Base-by-base conservation (phyloP, 1,140 invertebrate genomes). In the Vollenhovia emeryi region DNA sequence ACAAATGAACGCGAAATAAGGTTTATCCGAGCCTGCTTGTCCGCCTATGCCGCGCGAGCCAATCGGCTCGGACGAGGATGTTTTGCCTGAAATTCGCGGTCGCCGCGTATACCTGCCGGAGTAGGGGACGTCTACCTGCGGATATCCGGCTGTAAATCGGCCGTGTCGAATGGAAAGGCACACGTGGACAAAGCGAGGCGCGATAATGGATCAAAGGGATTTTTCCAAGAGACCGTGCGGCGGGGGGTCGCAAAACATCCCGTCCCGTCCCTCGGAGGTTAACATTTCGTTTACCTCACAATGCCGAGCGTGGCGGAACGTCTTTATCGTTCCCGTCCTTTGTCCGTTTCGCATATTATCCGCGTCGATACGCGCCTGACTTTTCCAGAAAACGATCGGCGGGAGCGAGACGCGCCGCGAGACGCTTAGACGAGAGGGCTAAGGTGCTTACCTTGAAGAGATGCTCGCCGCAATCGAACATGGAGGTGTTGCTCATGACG, bases 401-500 rank as follows among this genome's bases (percentile, higher is more conserved):
- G n/a, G n/a, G n/a, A n/a, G n/a, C n/a, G n/a, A n/a, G n/a, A n/a
- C n/a, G n/a, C n/a, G n/a, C n/a, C n/a, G n/a, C n/a, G n/a, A n/a
- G n/a, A n/a, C n/a, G n/a, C n/a, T n/a, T n/a, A n/a, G n/a, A n/a
- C n/a, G n/a, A n/a, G n/a, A n/a, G n/a, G n/a, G n/a, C n/a, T n/a
- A n/a, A n/a, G n/a, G 13, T 36, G 3, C 33, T 79, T 92, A 94
- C 94, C 92, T 94, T 93, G 48, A 94, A 92, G 1, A 94, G 86
- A 87, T 93, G 91, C 66, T 94, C 94, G 86, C 75, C 87, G 86
- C 93, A 94, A 75, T 94, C 93, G 87, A 94, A 95, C 89, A 94
- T 94, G 7, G 93, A 89, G 62, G 86, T 94, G 33, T 66, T 66
- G 90, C 92, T 93, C 93, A 95, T 93, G 60, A 94, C 93, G 83